Percentiles rank a stretch among this genome's conserved stretches.
Conservation (phyloP, 2,113 vertebrate species). For the Amblyornis subalaris region DNA sequence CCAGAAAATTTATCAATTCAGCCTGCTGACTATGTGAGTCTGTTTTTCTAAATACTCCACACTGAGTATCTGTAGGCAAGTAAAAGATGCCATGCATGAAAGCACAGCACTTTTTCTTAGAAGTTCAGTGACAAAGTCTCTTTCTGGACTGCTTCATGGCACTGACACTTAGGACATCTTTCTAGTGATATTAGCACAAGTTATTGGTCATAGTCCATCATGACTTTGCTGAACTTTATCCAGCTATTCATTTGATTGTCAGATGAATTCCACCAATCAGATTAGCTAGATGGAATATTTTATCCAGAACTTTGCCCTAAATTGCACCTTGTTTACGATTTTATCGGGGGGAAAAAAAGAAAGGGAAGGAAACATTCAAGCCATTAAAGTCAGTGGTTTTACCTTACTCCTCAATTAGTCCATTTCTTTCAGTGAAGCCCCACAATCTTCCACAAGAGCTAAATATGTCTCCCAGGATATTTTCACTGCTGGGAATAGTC, state of each 20-base stretch:
- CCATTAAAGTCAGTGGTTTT: slow-evolving; percentile 17
- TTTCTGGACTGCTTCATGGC: not conserved
- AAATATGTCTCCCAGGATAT: not conserved
- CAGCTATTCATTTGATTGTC: not conserved
- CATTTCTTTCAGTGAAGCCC: not conserved
- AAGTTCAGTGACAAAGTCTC: not conserved
- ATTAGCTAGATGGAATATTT: not conserved
- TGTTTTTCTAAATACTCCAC: not conserved
- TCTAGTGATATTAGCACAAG: not conserved
- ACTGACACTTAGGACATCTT: not conserved
- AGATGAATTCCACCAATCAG: not conserved
- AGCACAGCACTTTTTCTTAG: not conserved
- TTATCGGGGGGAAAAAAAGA: not conserved
- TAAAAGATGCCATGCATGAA: not conserved
- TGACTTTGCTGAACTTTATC: not conserved
- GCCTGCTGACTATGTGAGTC: not conserved
- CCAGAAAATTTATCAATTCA: not conserved
- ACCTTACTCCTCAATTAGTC: slow-evolving; percentile 31
- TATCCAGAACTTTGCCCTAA: not conserved
- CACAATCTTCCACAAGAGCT: not conserved
- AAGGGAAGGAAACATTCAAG: not conserved
- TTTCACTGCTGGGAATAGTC: not conserved
- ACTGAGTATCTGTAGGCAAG: not conserved
- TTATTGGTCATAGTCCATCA: not conserved
- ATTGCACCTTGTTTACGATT: not conserved